Conservation (phyloP, 2,888 invertebrate genomes). For the Boloria selene region DNA sequence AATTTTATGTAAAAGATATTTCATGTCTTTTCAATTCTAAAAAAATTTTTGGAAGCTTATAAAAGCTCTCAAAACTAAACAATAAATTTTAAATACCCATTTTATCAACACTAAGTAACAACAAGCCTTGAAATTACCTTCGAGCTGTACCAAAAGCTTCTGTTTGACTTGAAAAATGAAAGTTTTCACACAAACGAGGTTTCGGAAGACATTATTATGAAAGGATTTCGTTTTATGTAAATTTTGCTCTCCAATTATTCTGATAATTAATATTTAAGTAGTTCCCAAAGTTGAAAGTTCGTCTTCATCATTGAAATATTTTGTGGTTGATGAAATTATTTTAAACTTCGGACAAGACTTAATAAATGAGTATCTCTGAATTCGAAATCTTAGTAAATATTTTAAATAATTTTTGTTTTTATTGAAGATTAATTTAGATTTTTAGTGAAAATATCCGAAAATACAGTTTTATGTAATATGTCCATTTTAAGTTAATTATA, state of each 20-base stretch:
- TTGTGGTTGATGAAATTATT: neutral
- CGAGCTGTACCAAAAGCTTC: neutral
- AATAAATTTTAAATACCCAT: too few relatives aligned
- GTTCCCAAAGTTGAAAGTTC: constrained; percentile 3
- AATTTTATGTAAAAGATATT: too few relatives aligned
- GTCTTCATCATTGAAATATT: constrained; percentile 2
- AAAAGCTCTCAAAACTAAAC: too few relatives aligned
- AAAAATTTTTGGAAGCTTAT: too few relatives aligned
- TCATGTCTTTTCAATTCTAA: too few relatives aligned
- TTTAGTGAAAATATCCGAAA: too few relatives aligned
- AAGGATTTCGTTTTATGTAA: neutral
- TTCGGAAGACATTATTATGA: neutral
- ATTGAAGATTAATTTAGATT: too few relatives aligned
- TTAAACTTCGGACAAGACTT: neutral
- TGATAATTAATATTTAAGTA: constrained; percentile 12
- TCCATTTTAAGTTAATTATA: too few relatives aligned
- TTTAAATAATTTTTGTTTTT: too few relatives aligned
- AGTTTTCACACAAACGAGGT: neutral
- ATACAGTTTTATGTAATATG: too few relatives aligned
- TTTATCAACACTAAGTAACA: neutral
- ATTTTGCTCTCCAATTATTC: constrained; percentile 3
- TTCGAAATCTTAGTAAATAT: too few relatives aligned
- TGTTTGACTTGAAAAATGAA: constrained; percentile 1
- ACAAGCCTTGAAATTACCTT: neutral
- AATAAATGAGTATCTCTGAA: neutral